Conservation (phyloP, 2,888 invertebrate genomes). For the Plutella xylostella region DNA sequence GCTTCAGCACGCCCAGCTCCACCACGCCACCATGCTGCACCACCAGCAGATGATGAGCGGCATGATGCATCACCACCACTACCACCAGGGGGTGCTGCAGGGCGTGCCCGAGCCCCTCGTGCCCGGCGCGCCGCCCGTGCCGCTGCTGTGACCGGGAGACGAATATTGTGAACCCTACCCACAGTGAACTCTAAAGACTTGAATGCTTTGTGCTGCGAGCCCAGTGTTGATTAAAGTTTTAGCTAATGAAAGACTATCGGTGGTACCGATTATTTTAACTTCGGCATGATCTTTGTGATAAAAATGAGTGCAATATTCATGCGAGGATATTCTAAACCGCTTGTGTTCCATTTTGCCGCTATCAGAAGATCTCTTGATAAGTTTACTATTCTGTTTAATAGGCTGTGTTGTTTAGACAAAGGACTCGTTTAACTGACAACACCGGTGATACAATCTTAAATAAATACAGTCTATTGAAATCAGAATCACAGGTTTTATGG, state of each 20-base stretch:
- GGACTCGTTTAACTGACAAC: too few species aligned
- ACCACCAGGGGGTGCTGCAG: conserved; percentile 62
- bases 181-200: too few species aligned
- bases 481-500: conserved; percentile 20
- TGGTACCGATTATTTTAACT: too few species aligned
- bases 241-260: too few species aligned
- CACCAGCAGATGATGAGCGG: conserved; percentile 68
- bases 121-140: conserved; percentile 54
- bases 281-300: conserved; percentile 41
- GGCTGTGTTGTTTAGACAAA: conserved; percentile 27
- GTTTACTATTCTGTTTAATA: conserved; percentile 20
- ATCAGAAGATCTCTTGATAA: not conserved
- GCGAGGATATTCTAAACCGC: conserved; percentile 26
- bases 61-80: conserved; percentile 64
- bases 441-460: too few species aligned
- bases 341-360: not conserved
- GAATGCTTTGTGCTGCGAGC: conserved; percentile 18
- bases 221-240: conserved; percentile 13
- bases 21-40: conserved; percentile 65
- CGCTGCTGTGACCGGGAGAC: conserved; percentile 60
- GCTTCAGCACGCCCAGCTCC: conserved; percentile 61
- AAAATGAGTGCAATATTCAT: conserved; percentile 49
- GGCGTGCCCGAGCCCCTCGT: conserved; percentile 63
- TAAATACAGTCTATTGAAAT: conserved; percentile 24
- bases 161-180: conserved; percentile 38